A percentile compares a stretch with the other conserved stretches of the same genome.
Evolutionary conservation across 2,888 invertebrate genomes (phyloP).

Genomic region (Nymphalis polychloros): DNA sequence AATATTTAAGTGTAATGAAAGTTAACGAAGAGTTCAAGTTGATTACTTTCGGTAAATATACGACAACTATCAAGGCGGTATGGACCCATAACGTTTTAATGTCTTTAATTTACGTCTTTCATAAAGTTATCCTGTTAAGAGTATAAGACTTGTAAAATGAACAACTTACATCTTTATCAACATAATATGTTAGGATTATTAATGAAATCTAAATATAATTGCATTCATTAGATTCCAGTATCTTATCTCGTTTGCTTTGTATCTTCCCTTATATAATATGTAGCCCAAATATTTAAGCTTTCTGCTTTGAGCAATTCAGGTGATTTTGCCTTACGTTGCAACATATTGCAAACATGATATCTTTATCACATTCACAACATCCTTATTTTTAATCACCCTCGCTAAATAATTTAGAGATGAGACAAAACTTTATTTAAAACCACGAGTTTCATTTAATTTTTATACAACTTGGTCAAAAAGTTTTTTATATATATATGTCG

Average conservation of each 20-base stretch:
- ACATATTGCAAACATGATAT: no score
- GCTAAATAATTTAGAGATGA: no score
- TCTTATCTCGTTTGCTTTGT: background rate
- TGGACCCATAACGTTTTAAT: conserved; percentile 4
- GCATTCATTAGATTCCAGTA: background rate
- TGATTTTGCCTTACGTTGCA: no score
- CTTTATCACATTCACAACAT: no score
- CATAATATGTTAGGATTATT: background rate
- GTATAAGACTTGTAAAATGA: background rate
- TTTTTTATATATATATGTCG: no score
- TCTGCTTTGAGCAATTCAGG: no score
- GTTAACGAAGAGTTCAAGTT: background rate
- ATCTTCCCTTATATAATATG: no score
- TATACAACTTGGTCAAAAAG: no score
- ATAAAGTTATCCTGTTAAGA: background rate
- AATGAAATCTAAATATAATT: conserved; percentile 1
- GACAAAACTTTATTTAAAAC: no score
- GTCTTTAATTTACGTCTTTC: conserved; percentile 9
- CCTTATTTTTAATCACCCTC: no score
- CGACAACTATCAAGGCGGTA: conserved; percentile 1
- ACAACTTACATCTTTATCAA: background rate
- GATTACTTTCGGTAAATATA: conserved; percentile 12
- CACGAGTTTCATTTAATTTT: no score
- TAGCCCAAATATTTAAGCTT: no score
- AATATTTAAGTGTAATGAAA: background rate